Base-by-base conservation (phyloP, 2,888 invertebrate genomes). In the Dryobota labecula region DNA sequence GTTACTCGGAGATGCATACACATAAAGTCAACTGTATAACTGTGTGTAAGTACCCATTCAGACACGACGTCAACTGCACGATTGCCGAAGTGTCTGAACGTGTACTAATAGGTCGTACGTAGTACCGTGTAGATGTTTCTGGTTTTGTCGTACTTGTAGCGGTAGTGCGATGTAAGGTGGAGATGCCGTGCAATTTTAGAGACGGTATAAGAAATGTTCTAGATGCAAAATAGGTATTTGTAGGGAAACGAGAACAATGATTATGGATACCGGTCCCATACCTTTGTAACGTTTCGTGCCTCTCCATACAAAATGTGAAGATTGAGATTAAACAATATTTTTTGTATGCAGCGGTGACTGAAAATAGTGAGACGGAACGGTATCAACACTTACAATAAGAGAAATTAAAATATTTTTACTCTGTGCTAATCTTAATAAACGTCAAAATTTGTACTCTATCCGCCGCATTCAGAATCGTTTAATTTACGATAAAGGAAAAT, bases 211-310 rank as follows among this genome's bases (percentile, higher is more conserved):
- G 30, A 41, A 45, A 41, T 20, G 13, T 30, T 70, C 47, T 36
- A 54, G 58, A 36, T 53, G 63, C 58, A 71, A 70, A 36, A 76
- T 47, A 70, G 20, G 4, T 70, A 45, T 57, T 62, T 57, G 13
- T 61, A 57, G 20, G 49, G 2, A 56, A 61, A 64, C 30, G 2
- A 64, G 54, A 77, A 77, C 53, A 77, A 71, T 71, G 33, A 57
- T 56, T 43, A 54, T 67, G 9, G n/a, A 68, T 54, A 67, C 33
- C n/a, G 47, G 6, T 64, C 38, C 2, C 2, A 9, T 41, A 53
- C 13, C 2, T 38, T 30, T 51, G n/a, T 67, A 36, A 61, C 13
- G 3, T 18, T 61, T 70, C n/a, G 49, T 38, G 27, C 7, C 2
- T 45, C n/a, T 47, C 2, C 41, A 68, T 75, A 36, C 13, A 75